Conservation (phyloP, 1,140 invertebrate genomes). For the Rhagoletis zephyria region DNA sequence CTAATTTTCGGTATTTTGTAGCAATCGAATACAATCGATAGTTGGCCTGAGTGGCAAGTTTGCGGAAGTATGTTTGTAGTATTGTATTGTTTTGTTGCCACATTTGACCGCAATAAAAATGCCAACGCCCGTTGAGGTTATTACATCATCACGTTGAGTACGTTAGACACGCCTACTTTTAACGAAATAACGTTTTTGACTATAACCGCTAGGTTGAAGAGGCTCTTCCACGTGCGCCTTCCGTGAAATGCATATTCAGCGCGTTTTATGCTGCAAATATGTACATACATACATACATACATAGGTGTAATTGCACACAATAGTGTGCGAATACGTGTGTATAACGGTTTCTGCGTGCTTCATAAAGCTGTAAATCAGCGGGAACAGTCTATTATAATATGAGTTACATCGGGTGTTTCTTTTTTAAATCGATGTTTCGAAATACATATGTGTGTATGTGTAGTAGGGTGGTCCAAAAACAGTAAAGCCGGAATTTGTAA, state of each 20-base stretch:
- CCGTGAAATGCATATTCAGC: not conserved
- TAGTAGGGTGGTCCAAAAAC: too few species aligned
- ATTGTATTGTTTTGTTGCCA: constrained; percentile 24
- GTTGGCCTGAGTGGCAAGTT: not conserved
- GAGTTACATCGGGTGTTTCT: too few species aligned
- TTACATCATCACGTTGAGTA: constrained; percentile 29
- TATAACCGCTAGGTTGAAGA: not conserved
- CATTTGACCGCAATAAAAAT: constrained; percentile 12
- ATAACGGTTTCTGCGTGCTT: not conserved
- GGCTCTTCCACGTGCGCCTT: not conserved
- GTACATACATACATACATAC: not conserved
- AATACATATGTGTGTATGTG: too few species aligned
- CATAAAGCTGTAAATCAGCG: not conserved
- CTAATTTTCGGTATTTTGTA: not conserved
- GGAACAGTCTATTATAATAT: too few species aligned
- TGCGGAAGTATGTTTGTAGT: not conserved
- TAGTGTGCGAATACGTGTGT: not conserved
- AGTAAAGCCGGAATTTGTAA: too few species aligned
- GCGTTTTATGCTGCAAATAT: not conserved
- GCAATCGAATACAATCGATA: not conserved
- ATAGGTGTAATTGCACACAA: not conserved
- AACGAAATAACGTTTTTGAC: constrained; percentile 10
- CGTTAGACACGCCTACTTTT: constrained; percentile 6
- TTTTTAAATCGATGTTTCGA: too few species aligned
- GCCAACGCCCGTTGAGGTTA: constrained; percentile 11